phyloP scores from a whole-genome alignment of 2,797 vertebrate genomes.

The Gallinago nigripennis region DNA sequence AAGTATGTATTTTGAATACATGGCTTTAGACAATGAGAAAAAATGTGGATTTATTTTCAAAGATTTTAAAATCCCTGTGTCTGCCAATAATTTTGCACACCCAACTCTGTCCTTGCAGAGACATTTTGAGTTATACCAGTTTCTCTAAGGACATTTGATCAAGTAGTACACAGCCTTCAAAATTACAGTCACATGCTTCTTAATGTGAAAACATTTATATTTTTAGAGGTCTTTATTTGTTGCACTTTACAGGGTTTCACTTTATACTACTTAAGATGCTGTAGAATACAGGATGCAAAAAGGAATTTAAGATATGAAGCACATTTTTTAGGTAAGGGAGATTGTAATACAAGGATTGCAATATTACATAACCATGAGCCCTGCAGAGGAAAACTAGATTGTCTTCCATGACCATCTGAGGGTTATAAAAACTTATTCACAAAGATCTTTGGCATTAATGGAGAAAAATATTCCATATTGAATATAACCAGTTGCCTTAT shows the following conservation, averaged over 20 bases:
- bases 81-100: background rate
- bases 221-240: background rate
- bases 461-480: background rate
- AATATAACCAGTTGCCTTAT: background rate
- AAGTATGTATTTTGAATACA: background rate
- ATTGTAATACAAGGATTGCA: background rate
- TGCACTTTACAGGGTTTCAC: background rate
- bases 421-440: background rate
- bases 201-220: background rate
- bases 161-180: background rate
- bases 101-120: background rate
- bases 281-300: background rate
- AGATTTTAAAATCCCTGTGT: background rate
- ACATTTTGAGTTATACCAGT: background rate
- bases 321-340: background rate
- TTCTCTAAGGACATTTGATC: background rate
- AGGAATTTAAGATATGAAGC: background rate
- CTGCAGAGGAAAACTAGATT: background rate
- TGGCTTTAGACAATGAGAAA: background rate
- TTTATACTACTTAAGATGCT: background rate
- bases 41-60: background rate
- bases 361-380: background rate
- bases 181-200: background rate
- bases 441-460: background rate
- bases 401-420: background rate